A percentile compares a stretch with the other conserved stretches of the same genome.
phyloP scores from a whole-genome alignment of 2,113 vertebrate species.

The Chauna torquata region DNA sequence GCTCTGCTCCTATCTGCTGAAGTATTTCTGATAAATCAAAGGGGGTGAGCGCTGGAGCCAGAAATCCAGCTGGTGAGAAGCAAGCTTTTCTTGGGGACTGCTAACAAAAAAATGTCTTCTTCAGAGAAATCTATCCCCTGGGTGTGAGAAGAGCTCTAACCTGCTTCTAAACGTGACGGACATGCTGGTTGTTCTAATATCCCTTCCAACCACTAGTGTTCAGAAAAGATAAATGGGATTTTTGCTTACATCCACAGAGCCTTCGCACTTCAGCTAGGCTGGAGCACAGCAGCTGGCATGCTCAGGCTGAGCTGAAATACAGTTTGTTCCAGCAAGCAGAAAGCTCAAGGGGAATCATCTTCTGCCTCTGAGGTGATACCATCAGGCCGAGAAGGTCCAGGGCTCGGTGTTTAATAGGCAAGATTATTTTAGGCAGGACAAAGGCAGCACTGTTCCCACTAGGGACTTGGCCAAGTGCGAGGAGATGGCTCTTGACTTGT shows the following conservation, averaged over 20 bases:
- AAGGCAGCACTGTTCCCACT: background rate
- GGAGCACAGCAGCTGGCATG: background rate
- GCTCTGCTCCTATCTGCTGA: background rate
- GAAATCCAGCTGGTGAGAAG: background rate
- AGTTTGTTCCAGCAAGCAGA: background rate
- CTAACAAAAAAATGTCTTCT: background rate
- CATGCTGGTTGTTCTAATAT: background rate
- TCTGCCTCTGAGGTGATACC: background rate
- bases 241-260: background rate
- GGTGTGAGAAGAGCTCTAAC: background rate
- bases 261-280: background rate
- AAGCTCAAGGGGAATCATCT: background rate
- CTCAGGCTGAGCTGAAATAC: background rate
- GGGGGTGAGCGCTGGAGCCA: background rate
- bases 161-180: background rate
- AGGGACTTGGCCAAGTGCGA: background rate
- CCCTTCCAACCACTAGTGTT: background rate
- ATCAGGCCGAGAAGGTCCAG: background rate
- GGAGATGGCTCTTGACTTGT: background rate
- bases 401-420: background rate
- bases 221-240: slow-evolving; percentile 15
- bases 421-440: background rate
- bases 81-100: background rate
- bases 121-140: background rate
- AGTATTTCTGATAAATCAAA: background rate